Evolutionary conservation across 1,140 invertebrate genomes (phyloP).

Genomic region (Gryllus bimaculatus): DNA sequence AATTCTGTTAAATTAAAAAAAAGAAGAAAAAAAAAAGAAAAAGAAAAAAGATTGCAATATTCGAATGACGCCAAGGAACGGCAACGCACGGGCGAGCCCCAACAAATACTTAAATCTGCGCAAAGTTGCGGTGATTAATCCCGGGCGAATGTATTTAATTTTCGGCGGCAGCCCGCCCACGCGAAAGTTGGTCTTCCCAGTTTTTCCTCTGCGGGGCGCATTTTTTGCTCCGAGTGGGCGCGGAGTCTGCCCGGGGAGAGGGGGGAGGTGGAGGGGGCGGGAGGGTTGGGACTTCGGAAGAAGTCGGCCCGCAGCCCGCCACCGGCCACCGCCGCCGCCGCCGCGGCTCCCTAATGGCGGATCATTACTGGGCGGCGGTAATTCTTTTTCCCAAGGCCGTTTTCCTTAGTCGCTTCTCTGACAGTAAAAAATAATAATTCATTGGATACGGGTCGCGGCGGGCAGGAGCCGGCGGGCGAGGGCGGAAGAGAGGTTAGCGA

Average conservation of each 20-base stretch:
- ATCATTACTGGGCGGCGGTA: conserved; percentile 3
- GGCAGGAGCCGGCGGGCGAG: neutral
- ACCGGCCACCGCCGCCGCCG: too few relatives aligned
- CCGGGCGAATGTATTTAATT: neutral
- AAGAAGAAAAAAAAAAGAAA: too few relatives aligned
- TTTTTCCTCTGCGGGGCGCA: neutral
- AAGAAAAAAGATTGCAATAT: too few relatives aligned
- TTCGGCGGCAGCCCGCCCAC: neutral
- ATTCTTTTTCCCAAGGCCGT: too few relatives aligned
- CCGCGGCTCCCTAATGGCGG: neutral
- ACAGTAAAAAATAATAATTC: neutral
- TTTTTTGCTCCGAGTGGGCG: neutral
- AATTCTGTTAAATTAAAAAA: too few relatives aligned
- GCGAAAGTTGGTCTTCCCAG: neutral
- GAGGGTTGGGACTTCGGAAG: neutral
- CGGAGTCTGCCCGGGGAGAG: too few relatives aligned
- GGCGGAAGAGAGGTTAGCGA: neutral
- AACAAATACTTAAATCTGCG: neutral
- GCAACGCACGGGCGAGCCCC: too few relatives aligned
- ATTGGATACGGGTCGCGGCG: neutral
- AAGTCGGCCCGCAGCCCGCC: neutral
- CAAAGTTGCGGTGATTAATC: neutral
- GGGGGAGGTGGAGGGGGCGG: neutral
- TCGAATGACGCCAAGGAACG: too few relatives aligned
- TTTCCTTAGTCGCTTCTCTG: neutral